Base-by-base conservation (phyloP, 2,888 invertebrate species). In the Nymphalis polychloros region DNA sequence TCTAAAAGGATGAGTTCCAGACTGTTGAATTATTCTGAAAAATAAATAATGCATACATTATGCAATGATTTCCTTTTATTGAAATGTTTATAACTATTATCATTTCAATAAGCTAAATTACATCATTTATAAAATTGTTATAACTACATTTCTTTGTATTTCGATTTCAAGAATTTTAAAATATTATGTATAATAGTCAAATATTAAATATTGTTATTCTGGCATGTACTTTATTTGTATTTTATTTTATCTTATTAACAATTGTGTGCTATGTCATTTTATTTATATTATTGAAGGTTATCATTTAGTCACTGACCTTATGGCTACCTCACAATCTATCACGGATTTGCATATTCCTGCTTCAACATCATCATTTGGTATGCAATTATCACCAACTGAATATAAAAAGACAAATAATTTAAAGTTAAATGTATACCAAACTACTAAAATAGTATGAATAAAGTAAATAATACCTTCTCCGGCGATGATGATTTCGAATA, bases 301-400 rank as follows among this genome's bases (percentile, higher is more conserved):
- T 62, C 41, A 19, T 41, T 17, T 41, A 41, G 13, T 52, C 20
- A 83, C 87, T 84, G 72, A 90, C 91, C 79, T 82, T 63, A 89
- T 1, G 16, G 91, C 90, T 57, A 80, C 77, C 60, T 80, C 79
- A 81, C 91, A 91, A 49, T 82, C 76, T 8, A 78, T 79, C 46
- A 86, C 77, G 48, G 81, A 49, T 23, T 78, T 78, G 73, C 91
- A 91, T 19, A 72, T 76, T 50, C 90, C 90, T 49, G 83, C 80
- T 19, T 75, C 59, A 7, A 75, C 68, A 55, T 81, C 74, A 19
- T 79, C 77, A 72, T 81, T 85, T 35, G 84, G 79, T 62, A 57
- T 73, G 74, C 90, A 91, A 23, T 70, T 62, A 48, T 90, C 90
- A 59, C 88, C 88, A 78, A 87, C 90, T 90, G 76, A 60, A 83